Evolutionary conservation across 2,797 vertebrate species (phyloP), one percentile per base, ranked within the genome.

Genomic region (Labeo calbasu): DNA sequence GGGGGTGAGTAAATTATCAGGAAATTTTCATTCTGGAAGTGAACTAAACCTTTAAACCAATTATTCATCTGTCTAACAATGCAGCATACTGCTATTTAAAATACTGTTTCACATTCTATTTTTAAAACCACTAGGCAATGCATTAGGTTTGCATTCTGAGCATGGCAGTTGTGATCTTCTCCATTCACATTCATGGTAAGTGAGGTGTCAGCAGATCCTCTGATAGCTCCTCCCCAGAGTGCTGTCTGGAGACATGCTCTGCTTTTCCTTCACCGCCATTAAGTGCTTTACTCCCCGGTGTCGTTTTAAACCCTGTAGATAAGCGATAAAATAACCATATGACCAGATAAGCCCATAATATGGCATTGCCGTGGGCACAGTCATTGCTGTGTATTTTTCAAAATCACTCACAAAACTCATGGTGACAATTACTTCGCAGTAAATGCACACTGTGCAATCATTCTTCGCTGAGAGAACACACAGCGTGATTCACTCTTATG

Each of bases 251-350:
- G 83, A 81, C 79, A 25, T 59, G 50, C 63, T 76, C 61, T 83
- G 77, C 50, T 69, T 81, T 70, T 48, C 63, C 79, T 81, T 83
- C 21, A 5, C 82, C 69, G 57, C 17, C 75, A 59, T 72, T 51
- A 28, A 61, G 75, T 51, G 50, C 28, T 86, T 66, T 63, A n/a
- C 43, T 69, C 43, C 61, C 77, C 19, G 25, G 28, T 73, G 68
- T 75, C n/a, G 3, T 68, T 82, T 84, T 73, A 87, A 87, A 85
- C 19, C 40, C 68, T 59, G 48, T 51, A 75, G 82, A 81, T 84
- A 81, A 70, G 57, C 2, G 15, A 63, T 71, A 43, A 43, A 84
- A 61, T 70, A 55, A 71, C 9, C 73, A 46, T 51, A 48, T 25
- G 40, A 70, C 70, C 73, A 76, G 85, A 85, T 75, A 85, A 86